phyloP scores from a whole-genome alignment of 2,888 invertebrate genomes.

The Drosophila tanythrix region DNA sequence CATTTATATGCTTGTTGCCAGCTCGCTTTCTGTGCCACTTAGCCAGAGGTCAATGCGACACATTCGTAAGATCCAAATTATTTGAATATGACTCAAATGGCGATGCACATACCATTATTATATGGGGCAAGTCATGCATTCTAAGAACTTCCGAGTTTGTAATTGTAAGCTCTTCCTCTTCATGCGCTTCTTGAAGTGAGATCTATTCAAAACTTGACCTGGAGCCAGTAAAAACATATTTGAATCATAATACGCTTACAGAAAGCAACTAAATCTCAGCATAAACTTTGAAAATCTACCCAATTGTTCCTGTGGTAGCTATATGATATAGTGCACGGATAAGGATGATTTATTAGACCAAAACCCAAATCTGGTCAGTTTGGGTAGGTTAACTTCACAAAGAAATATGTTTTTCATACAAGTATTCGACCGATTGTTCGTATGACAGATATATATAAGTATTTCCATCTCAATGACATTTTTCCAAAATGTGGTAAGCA shows the following conservation, averaged over 20 bases:
- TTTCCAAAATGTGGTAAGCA: neutral
- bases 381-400: too few relatives aligned
- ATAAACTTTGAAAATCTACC: neutral
- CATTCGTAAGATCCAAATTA: neutral
- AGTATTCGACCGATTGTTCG: neutral
- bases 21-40: constrained; percentile 48
- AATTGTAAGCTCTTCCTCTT: neutral
- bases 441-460: neutral
- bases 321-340: too few relatives aligned
- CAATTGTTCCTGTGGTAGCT: too few relatives aligned
- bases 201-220: too few relatives aligned
- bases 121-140: constrained; percentile 4
- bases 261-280: too few relatives aligned
- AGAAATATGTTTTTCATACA: neutral
- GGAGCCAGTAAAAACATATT: neutral
- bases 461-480: neutral
- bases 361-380: neutral
- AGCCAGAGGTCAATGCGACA: constrained; percentile 49
- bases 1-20: constrained; percentile 16
- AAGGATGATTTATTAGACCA: neutral
- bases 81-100: constrained; percentile 18
- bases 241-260: neutral
- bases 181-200: neutral
- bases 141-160: neutral
- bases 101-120: neutral